Percentiles rank a stretch among this genome's conserved stretches.
phyloP scores from a whole-genome alignment of 2,888 invertebrate genomes.

The Ceraclea dissimilis region DNA sequence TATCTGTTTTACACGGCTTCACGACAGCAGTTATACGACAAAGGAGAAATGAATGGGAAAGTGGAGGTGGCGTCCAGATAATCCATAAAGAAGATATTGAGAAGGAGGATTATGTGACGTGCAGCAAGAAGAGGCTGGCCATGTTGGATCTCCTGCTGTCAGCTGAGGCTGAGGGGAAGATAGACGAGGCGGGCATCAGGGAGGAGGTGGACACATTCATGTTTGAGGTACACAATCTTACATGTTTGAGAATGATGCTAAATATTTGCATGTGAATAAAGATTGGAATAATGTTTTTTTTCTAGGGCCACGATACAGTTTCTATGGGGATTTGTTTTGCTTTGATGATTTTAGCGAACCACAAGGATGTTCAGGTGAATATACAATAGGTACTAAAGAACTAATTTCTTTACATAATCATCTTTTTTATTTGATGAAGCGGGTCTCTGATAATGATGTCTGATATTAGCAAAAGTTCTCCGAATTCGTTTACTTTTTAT shows the following conservation, averaged over 20 bases:
- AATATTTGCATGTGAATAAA: too few relatives aligned
- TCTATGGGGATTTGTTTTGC: constrained; percentile 39
- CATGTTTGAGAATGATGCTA: too few relatives aligned
- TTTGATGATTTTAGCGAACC: constrained; percentile 42
- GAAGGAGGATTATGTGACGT: constrained; percentile 1
- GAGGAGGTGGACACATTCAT: constrained; percentile 67
- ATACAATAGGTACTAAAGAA: too few relatives aligned
- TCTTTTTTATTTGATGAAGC: too few relatives aligned
- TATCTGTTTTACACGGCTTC: constrained; percentile 27
- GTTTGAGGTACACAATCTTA: constrained; percentile 52
- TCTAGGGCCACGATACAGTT: constrained; percentile 27
- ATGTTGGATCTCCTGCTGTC: constrained; percentile 58
- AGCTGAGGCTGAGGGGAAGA: constrained; percentile 47
- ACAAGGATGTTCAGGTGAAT: constrained; percentile 33
- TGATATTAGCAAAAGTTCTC: too few relatives aligned
- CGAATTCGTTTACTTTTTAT: too few relatives aligned
- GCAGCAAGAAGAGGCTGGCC: constrained; percentile 45
- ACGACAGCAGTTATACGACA: constrained; percentile 12
- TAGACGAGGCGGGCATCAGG: constrained; percentile 52
- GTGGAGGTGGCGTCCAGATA: not conserved
- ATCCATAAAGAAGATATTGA: not conserved
- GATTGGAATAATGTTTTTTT: not conserved
- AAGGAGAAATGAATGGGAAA: constrained; percentile 5
- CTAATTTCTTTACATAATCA: too few relatives aligned
- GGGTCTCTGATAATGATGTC: too few relatives aligned